Percentiles rank a stretch among this genome's conserved stretches.
Conservation (phyloP, 2,113 vertebrate genomes). For the Barnardius zonarius region DNA sequence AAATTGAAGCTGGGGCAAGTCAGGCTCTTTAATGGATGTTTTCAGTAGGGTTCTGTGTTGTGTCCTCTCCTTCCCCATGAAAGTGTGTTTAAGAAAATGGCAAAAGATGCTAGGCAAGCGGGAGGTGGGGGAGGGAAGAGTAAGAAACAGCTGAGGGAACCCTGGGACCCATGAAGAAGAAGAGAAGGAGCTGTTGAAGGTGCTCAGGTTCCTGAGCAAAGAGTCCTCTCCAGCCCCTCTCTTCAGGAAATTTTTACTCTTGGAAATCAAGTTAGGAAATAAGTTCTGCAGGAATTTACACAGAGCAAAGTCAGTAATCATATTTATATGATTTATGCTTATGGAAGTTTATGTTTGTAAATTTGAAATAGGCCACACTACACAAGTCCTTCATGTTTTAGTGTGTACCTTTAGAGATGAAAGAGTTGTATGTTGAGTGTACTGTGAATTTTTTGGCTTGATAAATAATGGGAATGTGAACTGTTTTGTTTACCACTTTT, state of each 20-base stretch:
- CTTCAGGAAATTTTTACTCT: background rate
- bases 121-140: background rate
- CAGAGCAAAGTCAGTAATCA: background rate
- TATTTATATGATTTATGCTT: background rate
- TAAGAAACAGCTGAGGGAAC: background rate
- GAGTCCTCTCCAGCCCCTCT: background rate
- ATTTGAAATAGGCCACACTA: background rate
- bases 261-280: background rate
- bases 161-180: background rate
- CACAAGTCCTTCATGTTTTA: rapidly evolving
- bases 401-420: background rate
- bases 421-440: background rate
- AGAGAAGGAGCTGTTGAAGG: background rate
- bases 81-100: background rate
- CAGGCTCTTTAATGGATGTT: background rate
- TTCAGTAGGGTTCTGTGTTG: background rate
- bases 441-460: background rate
- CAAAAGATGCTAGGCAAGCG: background rate
- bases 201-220: background rate
- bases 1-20: background rate
- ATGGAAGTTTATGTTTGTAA: background rate
- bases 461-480: background rate
- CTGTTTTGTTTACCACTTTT: background rate
- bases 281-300: background rate
- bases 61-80: background rate